Base-by-base conservation (phyloP, 1,140 invertebrate genomes). In the Papilio glaucus region DNA sequence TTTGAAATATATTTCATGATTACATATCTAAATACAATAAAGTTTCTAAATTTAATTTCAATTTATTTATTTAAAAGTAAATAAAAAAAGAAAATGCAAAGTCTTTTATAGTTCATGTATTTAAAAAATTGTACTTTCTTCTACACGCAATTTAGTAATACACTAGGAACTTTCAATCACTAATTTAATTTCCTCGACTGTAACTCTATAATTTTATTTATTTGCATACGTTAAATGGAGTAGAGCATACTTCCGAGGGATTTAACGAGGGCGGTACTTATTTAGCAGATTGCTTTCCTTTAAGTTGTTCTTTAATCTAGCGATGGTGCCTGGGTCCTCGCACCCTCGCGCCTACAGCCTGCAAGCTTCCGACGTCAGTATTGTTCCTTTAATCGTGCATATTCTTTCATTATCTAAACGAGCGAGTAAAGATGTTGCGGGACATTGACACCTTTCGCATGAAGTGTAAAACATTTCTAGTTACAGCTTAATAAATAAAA, bases 241-340 rank as follows among this genome's bases (percentile, higher is more conserved):
- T 88, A 87, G 87, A 89, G 88, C 77, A 85, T 67, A 75, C 71
- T 81, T 62, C 78, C 18, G 0, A 33, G 68, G 72, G 65, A 72
- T 18, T 60, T 45, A 61, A 37, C 53, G 49, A 73, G 72, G 74
- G 78, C 82, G 81, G 85, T 84, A 89, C 90, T 92, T 93, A 93
- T 93, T 92, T 93, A 93, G 92, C 91, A 92, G 91, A 93, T 93
- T 93, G 92, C 92, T 93, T 93, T 89, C 90, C 89, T 92, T 93
- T 91, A 92, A 93, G 92, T 90, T 93, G 87, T 93, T 93, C 91
- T 93, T 93, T 93, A 93, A 93, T 93, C 86, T 88, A 87, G 88
- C 83, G 78, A 87, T 88, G 85, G 70, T 57, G 42, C 75, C 53
- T 73, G 68, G n/a, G 60, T 71, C 76, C 72, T 82, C 79, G 71